Evolutionary conservation across 2,797 vertebrate genomes (phyloP), one percentile per base, ranked within the genome.

Genomic region (Paramormyrops hopkinsi): DNA sequence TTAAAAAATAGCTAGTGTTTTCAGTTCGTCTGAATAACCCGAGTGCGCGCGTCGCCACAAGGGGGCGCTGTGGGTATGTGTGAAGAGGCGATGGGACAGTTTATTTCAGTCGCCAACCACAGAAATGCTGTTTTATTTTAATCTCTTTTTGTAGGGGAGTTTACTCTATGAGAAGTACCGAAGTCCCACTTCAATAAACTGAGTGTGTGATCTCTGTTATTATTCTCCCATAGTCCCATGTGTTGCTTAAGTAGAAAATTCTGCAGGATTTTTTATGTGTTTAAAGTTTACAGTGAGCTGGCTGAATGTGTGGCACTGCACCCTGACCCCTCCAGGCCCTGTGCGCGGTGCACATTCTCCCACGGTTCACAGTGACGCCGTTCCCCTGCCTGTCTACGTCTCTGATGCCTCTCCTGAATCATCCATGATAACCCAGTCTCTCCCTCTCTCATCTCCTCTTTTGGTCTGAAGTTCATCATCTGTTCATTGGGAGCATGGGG

Each of bases 11-110:
- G 12, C 1, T n/a, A 2, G 14, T 17, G 17, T 22, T 56, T 56
- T 56, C 54, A 56, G 6, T 56, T 56, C 19, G 65, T 19, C 51
- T 86, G 56, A 29, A 82, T 11, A 11, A 3, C 44, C 51, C 59
- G 89, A n/a, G 91, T 92, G 62, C 54, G 51, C 3, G 0, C 3
- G n/a, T 53, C 2, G 29, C 92, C 94, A 94, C 82, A 25, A 41
- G 95, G 93, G 93, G 94, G 92, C 59, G 84, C 2, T 88, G 88
- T 93, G 54, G 94, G 95, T 88, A 93, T 96, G 46, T 90, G 3
- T 17, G 95, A 96, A 56, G 93, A 95, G 51, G 94, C 95, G 88
- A 96, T 95, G 94, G 91, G 91, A 89, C 90, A 41, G 25, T 95
- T 94, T 0, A 93, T 95, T 7, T 41, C 69, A 76, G 33, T 37